A percentile compares a stretch with the other conserved stretches of the same genome.
Evolutionary conservation across 1,140 invertebrate species (phyloP).

Genomic region (Ceratina australensis): DNA sequence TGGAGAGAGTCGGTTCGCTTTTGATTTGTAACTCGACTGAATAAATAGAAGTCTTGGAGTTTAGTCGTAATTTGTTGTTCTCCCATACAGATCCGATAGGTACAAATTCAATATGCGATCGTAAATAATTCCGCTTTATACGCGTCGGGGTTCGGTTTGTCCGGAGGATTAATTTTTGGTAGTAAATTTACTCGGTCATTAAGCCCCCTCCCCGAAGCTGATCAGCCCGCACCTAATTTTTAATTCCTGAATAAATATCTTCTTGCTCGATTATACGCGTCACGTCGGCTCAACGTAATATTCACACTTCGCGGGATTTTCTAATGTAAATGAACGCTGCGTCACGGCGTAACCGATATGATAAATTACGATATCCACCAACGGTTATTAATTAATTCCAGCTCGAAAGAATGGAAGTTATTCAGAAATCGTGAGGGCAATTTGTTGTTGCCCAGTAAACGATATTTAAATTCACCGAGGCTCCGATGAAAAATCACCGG

Average conservation of each 20-base stretch:
- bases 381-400: not conserved
- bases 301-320: not conserved
- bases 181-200: constrained; percentile 39
- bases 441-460: not conserved
- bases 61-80: constrained; percentile 1
- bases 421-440: not conserved
- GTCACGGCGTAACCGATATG: no score
- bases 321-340: not conserved
- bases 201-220: no score
- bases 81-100: not conserved
- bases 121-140: constrained; percentile 32
- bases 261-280: no score
- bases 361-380: no score
- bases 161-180: constrained; percentile 15
- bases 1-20: not conserved
- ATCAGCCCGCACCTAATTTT: constrained; percentile 24
- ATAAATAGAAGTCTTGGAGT: constrained; percentile 10
- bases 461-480: not conserved
- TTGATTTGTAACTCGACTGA: constrained; percentile 16
- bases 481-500: constrained; percentile 7
- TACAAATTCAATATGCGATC: constrained; percentile 30
- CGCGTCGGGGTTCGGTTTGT: constrained; percentile 1
- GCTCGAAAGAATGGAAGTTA: not conserved
- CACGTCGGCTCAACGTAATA: no score
- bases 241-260: constrained; percentile 1